A percentile compares a stretch with the other conserved stretches of the same genome.
These are phyloP conservation scores for Dicyrtoma fusca DNA, from an alignment of 2,888 invertebrate species.

Conservation along the genomic window DNA sequence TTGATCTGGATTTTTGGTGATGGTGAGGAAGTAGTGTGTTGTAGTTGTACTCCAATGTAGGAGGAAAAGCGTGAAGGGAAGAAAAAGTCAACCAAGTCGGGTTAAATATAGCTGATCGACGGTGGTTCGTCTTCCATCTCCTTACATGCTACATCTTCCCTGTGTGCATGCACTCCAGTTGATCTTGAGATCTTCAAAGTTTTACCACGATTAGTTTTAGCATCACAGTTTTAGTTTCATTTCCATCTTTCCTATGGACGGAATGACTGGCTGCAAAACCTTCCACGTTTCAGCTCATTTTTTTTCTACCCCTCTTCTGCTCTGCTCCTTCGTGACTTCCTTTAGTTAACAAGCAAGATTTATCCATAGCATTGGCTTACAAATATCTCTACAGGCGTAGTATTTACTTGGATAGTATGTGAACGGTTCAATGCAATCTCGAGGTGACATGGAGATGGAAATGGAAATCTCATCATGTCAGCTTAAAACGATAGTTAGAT, in stretches of 20 bases:
- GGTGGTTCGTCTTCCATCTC: slow-evolving; percentile 2
- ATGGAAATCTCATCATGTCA: slow-evolving; percentile 23
- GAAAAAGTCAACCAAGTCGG: slow-evolving; percentile 34
- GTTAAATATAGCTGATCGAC: slow-evolving; percentile 32
- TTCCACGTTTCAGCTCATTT: neutral
- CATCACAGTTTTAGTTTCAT: no score
- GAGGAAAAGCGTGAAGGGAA: neutral
- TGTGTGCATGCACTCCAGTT: neutral
- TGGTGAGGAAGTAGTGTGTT: no score
- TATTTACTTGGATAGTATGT: neutral
- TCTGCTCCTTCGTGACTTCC: neutral
- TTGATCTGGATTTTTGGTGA: no score
- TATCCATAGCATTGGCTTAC: neutral
- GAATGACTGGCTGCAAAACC: no score
- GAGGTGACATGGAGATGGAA: neutral
- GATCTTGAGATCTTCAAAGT: neutral
- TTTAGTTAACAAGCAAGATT: no score
- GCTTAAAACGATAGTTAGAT: neutral
- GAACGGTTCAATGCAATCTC: no score
- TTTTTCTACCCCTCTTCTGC: neutral
- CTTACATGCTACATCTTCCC: neutral
- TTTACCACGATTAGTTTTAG: no score
- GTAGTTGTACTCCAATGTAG: neutral
- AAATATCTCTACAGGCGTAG: no score
- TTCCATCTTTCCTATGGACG: no score